These are phyloP conservation scores for Heliconius congener DNA, from an alignment of 1,140 invertebrate genomes.

Conservation along the genomic window DNA sequence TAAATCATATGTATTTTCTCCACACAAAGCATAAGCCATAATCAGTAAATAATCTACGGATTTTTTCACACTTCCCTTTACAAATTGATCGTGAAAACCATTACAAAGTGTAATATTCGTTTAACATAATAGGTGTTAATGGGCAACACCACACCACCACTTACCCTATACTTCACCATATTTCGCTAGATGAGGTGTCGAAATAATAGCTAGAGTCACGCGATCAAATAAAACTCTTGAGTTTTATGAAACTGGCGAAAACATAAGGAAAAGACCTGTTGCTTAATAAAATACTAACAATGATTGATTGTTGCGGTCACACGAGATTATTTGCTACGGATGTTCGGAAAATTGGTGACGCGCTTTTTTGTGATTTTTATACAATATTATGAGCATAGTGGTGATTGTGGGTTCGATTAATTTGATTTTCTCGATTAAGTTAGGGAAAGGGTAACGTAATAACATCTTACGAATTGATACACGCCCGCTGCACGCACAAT, in stretches of 20 bases:
- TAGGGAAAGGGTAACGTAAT: no score
- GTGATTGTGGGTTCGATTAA: no score
- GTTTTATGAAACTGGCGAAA: slow-evolving; percentile 34
- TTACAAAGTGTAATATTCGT: slow-evolving; percentile 6
- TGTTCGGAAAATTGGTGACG: not conserved
- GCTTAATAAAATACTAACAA: slow-evolving; percentile 35
- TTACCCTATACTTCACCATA: slow-evolving; percentile 25
- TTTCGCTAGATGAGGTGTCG: slow-evolving; percentile 48
- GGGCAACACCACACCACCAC: not conserved
- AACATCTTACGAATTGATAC: no score
- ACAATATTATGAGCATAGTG: not conserved
- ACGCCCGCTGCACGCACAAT: no score
- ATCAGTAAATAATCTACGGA: not conserved
- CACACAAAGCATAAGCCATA: no score
- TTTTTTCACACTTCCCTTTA: not conserved
- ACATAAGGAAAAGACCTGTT: slow-evolving; percentile 35
- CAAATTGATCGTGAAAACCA: not conserved
- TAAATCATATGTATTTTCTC: no score
- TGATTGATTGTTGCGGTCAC: slow-evolving; percentile 20
- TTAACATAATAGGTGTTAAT: slow-evolving; percentile 24
- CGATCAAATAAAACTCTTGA: slow-evolving; percentile 35
- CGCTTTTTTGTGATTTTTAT: not conserved
- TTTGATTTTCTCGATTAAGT: no score
- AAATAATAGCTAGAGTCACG: slow-evolving; percentile 51
- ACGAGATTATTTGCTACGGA: not conserved